Evolutionary conservation across 2,888 invertebrate species (phyloP).

Genomic region (Polydesmus complanatus): DNA sequence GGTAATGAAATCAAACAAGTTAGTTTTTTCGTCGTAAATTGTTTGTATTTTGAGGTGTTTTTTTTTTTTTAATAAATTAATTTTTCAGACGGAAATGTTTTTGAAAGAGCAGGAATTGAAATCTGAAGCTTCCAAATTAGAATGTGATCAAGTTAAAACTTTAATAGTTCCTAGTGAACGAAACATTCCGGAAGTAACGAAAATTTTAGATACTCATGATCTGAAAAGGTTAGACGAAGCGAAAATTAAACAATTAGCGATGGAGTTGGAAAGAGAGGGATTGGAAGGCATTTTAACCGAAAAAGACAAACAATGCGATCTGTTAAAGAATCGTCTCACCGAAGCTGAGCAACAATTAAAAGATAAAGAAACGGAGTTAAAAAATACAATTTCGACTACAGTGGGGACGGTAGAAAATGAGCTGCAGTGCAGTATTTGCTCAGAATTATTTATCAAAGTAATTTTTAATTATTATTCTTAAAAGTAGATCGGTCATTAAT

Average conservation of each 20-base stretch:
- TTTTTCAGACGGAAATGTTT: neutral
- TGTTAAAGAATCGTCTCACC: neutral
- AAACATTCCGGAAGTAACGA: too few relatives aligned
- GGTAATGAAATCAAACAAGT: too few relatives aligned
- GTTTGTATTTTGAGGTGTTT: too few relatives aligned
- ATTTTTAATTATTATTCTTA: slow-evolving; percentile 18
- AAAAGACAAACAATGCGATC: neutral
- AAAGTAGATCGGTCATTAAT: slow-evolving; percentile 1
- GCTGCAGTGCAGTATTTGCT: slow-evolving; percentile 59
- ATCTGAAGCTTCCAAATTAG: too few relatives aligned
- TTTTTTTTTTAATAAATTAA: too few relatives aligned
- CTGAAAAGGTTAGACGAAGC: neutral
- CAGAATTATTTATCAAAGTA: slow-evolving; percentile 52
- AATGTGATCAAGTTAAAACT: too few relatives aligned
- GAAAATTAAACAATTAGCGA: neutral
- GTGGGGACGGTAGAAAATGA: slow-evolving; percentile 47
- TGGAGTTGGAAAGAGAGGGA: neutral
- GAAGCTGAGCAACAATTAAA: neutral
- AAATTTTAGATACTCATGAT: too few relatives aligned
- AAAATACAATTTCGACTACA: neutral
- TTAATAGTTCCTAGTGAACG: neutral
- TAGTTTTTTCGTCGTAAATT: too few relatives aligned
- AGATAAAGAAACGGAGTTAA: too few relatives aligned
- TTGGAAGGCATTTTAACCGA: neutral
- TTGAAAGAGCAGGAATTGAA: neutral